phyloP scores from a whole-genome alignment of 2,888 invertebrate genomes.

The Hyppa rectilinea region DNA sequence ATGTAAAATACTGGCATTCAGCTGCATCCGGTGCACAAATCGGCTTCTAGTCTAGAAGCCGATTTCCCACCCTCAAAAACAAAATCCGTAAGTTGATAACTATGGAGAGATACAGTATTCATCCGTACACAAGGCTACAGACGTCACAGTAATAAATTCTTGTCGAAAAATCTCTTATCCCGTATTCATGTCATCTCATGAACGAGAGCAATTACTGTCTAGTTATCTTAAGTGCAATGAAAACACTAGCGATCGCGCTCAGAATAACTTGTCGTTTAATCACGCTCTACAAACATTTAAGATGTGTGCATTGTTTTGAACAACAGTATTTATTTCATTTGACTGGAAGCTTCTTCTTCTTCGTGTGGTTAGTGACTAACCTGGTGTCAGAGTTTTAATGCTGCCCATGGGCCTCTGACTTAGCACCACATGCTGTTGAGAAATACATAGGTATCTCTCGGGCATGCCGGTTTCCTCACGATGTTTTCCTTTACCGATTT shows the following conservation, averaged over 20 bases:
- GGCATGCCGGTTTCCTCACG: too few relatives aligned
- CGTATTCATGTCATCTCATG: constrained; percentile 23
- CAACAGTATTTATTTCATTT: constrained; percentile 42
- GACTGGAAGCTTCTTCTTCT: too few relatives aligned
- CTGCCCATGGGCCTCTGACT: too few relatives aligned
- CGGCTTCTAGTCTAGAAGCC: too few relatives aligned
- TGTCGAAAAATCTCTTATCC: constrained; percentile 10
- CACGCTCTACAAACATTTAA: constrained; percentile 36
- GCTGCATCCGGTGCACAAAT: too few relatives aligned
- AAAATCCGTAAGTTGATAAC: background rate
- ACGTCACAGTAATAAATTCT: background rate
- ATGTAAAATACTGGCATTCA: too few relatives aligned
- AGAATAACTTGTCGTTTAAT: constrained; percentile 53
- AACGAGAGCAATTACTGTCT: constrained; percentile 43
- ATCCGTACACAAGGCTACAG: background rate
- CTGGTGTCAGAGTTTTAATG: too few relatives aligned
- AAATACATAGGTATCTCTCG: too few relatives aligned
- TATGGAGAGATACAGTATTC: background rate
- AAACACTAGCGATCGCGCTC: constrained; percentile 54
- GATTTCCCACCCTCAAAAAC: too few relatives aligned
- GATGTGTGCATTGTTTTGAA: constrained; percentile 27
- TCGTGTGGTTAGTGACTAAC: too few relatives aligned
- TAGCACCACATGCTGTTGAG: too few relatives aligned
- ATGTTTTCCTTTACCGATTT: too few relatives aligned
- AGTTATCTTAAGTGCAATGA: constrained; percentile 61